Conservation (phyloP, 2,797 vertebrate genomes). For the Loriculus beryllinus region DNA sequence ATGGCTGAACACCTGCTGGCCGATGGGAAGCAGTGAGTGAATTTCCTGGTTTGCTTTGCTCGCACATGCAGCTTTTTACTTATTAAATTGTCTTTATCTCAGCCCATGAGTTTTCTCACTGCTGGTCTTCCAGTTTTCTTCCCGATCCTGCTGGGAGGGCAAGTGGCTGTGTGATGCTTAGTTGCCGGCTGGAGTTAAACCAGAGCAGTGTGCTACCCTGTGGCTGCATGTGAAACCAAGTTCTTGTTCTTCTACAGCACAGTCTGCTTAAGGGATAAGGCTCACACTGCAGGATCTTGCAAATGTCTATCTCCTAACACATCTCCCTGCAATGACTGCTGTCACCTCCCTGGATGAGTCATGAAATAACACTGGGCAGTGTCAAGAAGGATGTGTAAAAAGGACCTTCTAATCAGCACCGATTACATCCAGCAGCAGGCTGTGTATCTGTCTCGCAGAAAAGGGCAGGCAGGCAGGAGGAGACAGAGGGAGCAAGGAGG, state of each 20-base stretch:
- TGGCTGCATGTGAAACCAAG: neutral
- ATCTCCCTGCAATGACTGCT: neutral
- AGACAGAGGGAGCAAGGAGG: neutral
- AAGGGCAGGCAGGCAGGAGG: neutral
- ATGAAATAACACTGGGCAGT: constrained; percentile 4
- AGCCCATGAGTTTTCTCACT: neutral
- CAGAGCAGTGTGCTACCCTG: rapidly evolving
- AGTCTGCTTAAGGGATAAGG: neutral
- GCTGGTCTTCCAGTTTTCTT: neutral
- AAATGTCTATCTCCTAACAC: neutral
- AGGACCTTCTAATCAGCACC: neutral
- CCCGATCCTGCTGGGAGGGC: neutral
- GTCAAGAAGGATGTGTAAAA: neutral
- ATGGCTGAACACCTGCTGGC: neutral
- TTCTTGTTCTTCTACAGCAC: neutral
- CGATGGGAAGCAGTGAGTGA: neutral
- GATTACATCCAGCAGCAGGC: neutral
- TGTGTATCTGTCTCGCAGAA: neutral
- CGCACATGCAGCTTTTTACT: neutral
- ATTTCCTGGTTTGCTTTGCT: neutral
- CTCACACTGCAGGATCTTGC: neutral
- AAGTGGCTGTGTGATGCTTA: neutral
- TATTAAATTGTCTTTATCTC: neutral
- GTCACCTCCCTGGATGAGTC: constrained; percentile 34
- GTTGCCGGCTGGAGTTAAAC: neutral